Percentiles rank a stretch among this genome's conserved stretches.
phyloP scores from a whole-genome alignment of 2,888 invertebrate genomes.

The Melanotus villosus region DNA sequence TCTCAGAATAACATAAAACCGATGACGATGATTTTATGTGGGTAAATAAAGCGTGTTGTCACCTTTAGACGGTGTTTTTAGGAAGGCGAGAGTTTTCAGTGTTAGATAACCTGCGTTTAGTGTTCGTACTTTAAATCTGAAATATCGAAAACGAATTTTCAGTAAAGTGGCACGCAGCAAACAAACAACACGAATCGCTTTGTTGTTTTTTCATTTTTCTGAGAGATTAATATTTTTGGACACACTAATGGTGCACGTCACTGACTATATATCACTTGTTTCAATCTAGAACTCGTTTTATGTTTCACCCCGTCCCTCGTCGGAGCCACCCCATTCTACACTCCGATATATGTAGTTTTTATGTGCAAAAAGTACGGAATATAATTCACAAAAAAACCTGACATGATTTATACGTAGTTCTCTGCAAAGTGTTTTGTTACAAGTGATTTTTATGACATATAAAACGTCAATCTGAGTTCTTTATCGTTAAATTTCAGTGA shows the following conservation, averaged over 20 bases:
- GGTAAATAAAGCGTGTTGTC: too few species aligned
- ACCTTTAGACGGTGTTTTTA: too few species aligned
- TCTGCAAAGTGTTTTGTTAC: conserved; percentile 65
- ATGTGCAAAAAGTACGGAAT: conserved; percentile 60
- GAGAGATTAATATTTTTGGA: conserved; percentile 71
- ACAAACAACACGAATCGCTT: conserved; percentile 58
- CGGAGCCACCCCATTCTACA: conserved; percentile 50
- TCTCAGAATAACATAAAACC: too few species aligned
- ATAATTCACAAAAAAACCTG: conserved; percentile 60
- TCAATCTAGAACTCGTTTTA: conserved; percentile 70
- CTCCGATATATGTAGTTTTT: conserved; percentile 58
- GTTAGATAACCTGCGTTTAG: too few species aligned
- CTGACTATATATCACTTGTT: conserved; percentile 71
- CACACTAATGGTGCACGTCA: conserved; percentile 70
- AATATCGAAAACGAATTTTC: conserved; percentile 30
- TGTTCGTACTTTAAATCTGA: background rate
- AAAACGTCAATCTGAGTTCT: conserved; percentile 64
- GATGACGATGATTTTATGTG: too few species aligned
- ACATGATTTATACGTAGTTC: conserved; percentile 65
- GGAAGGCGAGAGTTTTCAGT: too few species aligned
- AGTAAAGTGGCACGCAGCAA: conserved; percentile 31
- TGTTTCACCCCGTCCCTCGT: conserved; percentile 63
- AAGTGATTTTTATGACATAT: conserved; percentile 67
- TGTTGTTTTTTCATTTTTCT: conserved; percentile 67
- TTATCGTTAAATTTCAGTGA: conserved; percentile 59